phyloP scores from a whole-genome alignment of 2,113 vertebrate genomes.

The Antigone vipio region DNA sequence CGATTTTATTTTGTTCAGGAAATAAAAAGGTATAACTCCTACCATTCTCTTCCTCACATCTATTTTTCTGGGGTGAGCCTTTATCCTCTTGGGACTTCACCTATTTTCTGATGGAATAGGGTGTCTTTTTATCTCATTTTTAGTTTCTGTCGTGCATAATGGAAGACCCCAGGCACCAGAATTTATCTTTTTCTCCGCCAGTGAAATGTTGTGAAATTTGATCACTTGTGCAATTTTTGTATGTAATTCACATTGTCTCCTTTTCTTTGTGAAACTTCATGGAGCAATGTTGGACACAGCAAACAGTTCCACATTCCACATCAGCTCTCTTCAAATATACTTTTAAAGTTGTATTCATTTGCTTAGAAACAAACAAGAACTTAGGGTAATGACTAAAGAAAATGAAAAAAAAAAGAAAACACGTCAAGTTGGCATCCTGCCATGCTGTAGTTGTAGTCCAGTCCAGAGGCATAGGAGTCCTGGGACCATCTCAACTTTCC shows the following conservation, averaged over 20 bases:
- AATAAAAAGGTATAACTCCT: not conserved
- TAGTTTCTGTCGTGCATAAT: not conserved
- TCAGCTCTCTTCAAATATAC: not conserved
- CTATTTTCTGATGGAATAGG: not conserved
- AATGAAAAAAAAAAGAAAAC: not conserved
- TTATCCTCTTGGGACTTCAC: not conserved
- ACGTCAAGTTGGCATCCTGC: not conserved
- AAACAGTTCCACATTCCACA: not conserved
- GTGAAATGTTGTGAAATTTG: not conserved
- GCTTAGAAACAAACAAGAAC: not conserved
- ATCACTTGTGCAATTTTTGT: not conserved
- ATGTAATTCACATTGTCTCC: not conserved
- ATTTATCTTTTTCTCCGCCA: not conserved
- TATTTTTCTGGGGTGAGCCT: not conserved
- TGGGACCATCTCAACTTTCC: not conserved
- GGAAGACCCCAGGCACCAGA: not conserved
- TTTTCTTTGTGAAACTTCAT: not conserved
- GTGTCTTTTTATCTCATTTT: not conserved
- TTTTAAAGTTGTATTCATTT: not conserved
- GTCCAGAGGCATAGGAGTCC: not conserved
- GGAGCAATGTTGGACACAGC: not conserved
- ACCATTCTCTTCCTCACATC: not conserved
- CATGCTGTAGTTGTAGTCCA: not conserved
- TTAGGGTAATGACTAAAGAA: not conserved
- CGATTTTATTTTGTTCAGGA: not conserved